Evolutionary conservation across 2,888 invertebrate genomes (phyloP).

Genomic region (Amphiduros pacificus): DNA sequence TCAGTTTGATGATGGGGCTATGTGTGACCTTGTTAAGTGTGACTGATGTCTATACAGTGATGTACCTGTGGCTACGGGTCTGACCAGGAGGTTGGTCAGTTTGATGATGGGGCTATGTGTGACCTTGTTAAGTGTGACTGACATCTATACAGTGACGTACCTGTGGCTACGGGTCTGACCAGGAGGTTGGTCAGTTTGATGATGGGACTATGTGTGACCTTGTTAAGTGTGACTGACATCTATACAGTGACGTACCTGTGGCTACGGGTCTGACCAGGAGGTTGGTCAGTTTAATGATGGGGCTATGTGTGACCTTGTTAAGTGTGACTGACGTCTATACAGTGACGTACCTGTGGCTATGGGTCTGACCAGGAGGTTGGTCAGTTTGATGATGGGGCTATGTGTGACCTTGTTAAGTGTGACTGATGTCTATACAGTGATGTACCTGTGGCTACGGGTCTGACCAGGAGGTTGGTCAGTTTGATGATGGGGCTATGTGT

Average conservation of each 20-base stretch:
- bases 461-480: slow-evolving; percentile 76
- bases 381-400: slow-evolving; percentile 81
- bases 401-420: slow-evolving; percentile 64
- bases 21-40: slow-evolving; percentile 64
- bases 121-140: no score
- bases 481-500: slow-evolving; percentile 79
- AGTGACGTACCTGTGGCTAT: slow-evolving; percentile 78
- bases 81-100: slow-evolving; percentile 76
- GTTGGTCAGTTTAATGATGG: slow-evolving; percentile 81
- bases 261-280: slow-evolving; percentile 81
- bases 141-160: no score
- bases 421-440: no score
- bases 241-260: slow-evolving; percentile 71
- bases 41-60: no score
- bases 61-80: slow-evolving; percentile 81
- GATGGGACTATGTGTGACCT: slow-evolving; percentile 72
- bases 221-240: no score
- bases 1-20: slow-evolving; percentile 81
- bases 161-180: slow-evolving; percentile 80
- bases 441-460: slow-evolving; percentile 81
- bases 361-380: slow-evolving; percentile 76
- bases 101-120: slow-evolving; percentile 79
- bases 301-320: slow-evolving; percentile 68
- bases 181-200: slow-evolving; percentile 79
- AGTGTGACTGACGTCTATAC: no score